Base-by-base conservation (phyloP, 2,888 invertebrate species). In the Scotopteryx bipunctaria region DNA sequence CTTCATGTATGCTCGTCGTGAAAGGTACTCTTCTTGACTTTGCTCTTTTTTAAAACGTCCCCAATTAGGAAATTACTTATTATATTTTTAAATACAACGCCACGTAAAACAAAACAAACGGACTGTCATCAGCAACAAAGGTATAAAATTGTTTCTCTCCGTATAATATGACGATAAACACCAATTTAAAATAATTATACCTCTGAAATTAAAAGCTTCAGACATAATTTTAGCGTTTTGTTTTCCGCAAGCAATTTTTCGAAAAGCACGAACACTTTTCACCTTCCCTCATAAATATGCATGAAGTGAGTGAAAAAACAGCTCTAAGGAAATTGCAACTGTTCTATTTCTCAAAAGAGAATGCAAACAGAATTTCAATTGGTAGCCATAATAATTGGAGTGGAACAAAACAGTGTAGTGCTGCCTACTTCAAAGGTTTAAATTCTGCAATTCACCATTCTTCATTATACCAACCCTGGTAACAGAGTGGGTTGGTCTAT, bases 331-430 rank as follows among this genome's bases (percentile, higher is more conserved):
- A 59, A 56, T 55, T 52, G 56, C 58, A 55, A 45, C 50, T 23
- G 50, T 46, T 31, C 43, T 55, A 25, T 53, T 55, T 59, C 43
- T 49, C 51, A 38, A 48, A 54, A 36, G 36, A 19, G 55, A 60
- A 64, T 58, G 63, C 62, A 66, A 63, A 65, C 60, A 55, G 63
- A 68, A 69, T 68, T 64, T 63, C 62, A 65, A 68, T 73, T 63
- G 50, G 40, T 45, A 36, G 47, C 35, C 44, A 37, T 42, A 49
- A 58, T 70, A 61, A 73, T 67, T 71, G 66, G 61, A 69, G 60
- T 65, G 69, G 69, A 73, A 71, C 64, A 57, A 65, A 70, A 64
- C 54, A 64, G 62, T 47, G 16, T 23, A 42, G 41, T 13, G 5
- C 35, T 5, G 25, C 29, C 29, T 21, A 40, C n/a, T 13, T 17